Evolutionary conservation across 2,888 invertebrate genomes (phyloP).

Genomic region (Pollenia angustigena): DNA sequence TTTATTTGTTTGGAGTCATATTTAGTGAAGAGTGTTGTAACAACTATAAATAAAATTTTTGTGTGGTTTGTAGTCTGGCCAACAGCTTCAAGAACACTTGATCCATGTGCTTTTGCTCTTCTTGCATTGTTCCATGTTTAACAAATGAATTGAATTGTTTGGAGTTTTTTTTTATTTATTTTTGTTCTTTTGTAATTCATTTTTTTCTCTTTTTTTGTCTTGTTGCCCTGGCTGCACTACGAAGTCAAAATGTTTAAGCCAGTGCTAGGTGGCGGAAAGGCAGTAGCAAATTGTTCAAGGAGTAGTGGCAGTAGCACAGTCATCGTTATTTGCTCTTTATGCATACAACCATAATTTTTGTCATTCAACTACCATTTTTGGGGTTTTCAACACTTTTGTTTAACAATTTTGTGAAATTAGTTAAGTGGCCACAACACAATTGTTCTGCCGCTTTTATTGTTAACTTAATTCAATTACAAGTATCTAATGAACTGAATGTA

Average conservation of each 20-base stretch:
- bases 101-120: slow-evolving; percentile 33
- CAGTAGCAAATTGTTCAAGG: slow-evolving; percentile 14
- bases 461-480: slow-evolving; percentile 62
- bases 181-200: slow-evolving; percentile 4
- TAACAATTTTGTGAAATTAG: slow-evolving; percentile 69
- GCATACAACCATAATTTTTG: slow-evolving; percentile 28
- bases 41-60: slow-evolving; percentile 48
- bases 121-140: slow-evolving; percentile 61
- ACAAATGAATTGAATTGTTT: slow-evolving; percentile 72
- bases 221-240: slow-evolving; percentile 40
- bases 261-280: neutral
- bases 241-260: slow-evolving; percentile 34
- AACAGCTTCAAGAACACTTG: slow-evolving; percentile 64
- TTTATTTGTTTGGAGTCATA: slow-evolving; percentile 10
- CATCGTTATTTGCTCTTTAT: slow-evolving; percentile 30
- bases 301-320: slow-evolving; percentile 33
- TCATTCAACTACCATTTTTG: slow-evolving; percentile 45
- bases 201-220: slow-evolving; percentile 13
- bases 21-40: slow-evolving; percentile 18
- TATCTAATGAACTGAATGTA: slow-evolving; percentile 60
- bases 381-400: slow-evolving; percentile 67
- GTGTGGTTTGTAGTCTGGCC: slow-evolving; percentile 37
- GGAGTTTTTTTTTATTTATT: slow-evolving; percentile 31
- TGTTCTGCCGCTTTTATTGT: slow-evolving; percentile 60
- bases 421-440: slow-evolving; percentile 63